Percentiles rank a stretch among this genome's conserved stretches.
phyloP scores from a whole-genome alignment of 2,797 vertebrate genomes.

The Pseudochaenichthys georgianus region DNA sequence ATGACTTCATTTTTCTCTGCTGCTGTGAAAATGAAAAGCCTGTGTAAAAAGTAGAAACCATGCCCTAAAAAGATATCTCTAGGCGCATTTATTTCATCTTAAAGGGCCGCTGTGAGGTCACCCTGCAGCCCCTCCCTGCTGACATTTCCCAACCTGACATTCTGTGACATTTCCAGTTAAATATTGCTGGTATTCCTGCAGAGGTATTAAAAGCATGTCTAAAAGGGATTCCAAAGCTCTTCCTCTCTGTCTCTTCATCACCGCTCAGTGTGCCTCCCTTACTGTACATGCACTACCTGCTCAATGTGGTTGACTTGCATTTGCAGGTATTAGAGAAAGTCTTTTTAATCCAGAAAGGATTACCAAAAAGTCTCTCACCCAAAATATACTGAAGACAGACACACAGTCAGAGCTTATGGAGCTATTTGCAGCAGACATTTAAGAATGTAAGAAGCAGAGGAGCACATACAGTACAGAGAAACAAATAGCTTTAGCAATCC shows the following conservation, averaged over 20 bases:
- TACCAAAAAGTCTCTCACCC: constrained; percentile 73
- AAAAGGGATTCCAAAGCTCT: constrained; percentile 81
- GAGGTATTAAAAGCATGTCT: constrained; percentile 89
- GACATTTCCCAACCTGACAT: constrained; percentile 91
- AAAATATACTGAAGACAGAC: constrained; percentile 63
- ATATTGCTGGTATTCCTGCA: constrained; percentile 89
- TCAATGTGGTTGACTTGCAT: constrained; percentile 73
- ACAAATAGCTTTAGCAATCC: constrained; percentile 28
- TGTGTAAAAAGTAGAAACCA: constrained; percentile 83
- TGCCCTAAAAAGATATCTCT: constrained; percentile 72
- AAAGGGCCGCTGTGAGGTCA: constrained; percentile 82
- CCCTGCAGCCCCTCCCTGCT: constrained; percentile 80
- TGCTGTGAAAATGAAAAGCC: constrained; percentile 87
- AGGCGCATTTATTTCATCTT: constrained; percentile 89
- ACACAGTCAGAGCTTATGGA: constrained; percentile 58
- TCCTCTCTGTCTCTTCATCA: constrained; percentile 60
- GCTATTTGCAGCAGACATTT: constrained; percentile 64
- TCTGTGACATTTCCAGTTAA: constrained; percentile 94
- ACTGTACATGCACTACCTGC: constrained; percentile 61
- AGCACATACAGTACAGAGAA: constrained; percentile 41
- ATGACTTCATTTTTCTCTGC: constrained; percentile 87
- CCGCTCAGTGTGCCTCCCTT: constrained; percentile 57
- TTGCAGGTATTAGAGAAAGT: constrained; percentile 72
- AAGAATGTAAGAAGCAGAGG: constrained; percentile 50
- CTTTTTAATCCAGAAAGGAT: constrained; percentile 73